Conservation (phyloP, 2,797 vertebrate species). For the Lycodopsis pacificus region DNA sequence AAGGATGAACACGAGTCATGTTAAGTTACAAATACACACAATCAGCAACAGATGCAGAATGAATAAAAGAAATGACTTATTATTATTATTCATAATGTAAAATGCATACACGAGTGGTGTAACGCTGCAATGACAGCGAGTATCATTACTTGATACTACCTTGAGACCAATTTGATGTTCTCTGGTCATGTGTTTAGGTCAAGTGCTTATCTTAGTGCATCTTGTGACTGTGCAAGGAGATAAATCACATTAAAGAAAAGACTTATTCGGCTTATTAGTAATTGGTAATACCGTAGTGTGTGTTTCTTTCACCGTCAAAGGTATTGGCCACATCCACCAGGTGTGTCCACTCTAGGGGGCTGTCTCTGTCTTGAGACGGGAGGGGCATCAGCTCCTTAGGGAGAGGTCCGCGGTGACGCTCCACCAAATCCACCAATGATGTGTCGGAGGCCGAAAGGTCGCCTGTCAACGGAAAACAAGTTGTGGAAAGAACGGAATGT, state of each 20-base stretch:
- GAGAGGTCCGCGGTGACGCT: constrained; percentile 89
- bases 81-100: neutral
- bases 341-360: constrained; percentile 96
- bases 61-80: neutral
- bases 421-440: constrained; percentile 95
- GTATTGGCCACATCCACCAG: constrained; percentile 97
- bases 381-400: constrained; percentile 96
- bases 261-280: neutral
- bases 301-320: constrained; percentile 90
- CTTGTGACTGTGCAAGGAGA: neutral
- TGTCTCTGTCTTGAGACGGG: constrained; percentile 88
- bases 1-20: neutral
- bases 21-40: neutral
- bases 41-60: neutral
- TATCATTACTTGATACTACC: neutral
- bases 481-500: neutral
- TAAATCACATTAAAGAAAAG: neutral
- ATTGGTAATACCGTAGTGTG: constrained; percentile 68
- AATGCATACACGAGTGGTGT: neutral
- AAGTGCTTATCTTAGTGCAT: neutral
- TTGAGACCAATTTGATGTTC: too few relatives aligned
- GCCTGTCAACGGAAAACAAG: constrained; percentile 75
- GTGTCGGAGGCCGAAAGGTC: constrained; percentile 99
- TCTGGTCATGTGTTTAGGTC: neutral
- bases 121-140: neutral